phyloP scores from a whole-genome alignment of 2,113 vertebrate species.

The Dicentrarchus labrax region DNA sequence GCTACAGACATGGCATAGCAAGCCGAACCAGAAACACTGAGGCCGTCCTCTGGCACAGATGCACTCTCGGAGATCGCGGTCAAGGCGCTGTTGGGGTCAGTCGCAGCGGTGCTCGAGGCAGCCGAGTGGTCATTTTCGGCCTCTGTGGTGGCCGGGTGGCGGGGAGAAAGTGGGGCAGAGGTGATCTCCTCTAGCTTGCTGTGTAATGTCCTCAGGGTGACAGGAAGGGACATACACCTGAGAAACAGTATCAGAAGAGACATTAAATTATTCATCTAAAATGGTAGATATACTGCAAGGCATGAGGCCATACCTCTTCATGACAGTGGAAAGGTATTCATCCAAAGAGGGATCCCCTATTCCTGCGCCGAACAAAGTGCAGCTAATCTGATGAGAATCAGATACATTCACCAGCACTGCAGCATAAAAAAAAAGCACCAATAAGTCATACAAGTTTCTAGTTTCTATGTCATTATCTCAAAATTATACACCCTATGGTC shows the following conservation, averaged over 20 bases:
- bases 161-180: background rate
- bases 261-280: background rate
- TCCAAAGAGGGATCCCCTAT: constrained; percentile 66
- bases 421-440: background rate
- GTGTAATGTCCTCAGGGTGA: constrained; percentile 84
- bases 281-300: background rate
- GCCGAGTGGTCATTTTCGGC: constrained; percentile 22
- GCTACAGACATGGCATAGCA: constrained; percentile 53
- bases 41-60: constrained; percentile 37
- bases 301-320: constrained; percentile 75
- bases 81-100: constrained; percentile 25
- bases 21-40: constrained; percentile 28
- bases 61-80: constrained; percentile 39
- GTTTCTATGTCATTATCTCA: background rate
- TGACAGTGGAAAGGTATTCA: constrained; percentile 79
- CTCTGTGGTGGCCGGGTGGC: constrained; percentile 12
- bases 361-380: constrained; percentile 80
- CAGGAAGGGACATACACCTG: constrained; percentile 89
- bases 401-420: constrained; percentile 85
- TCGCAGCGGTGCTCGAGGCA: constrained; percentile 3
- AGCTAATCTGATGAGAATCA: constrained; percentile 79
- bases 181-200: constrained; percentile 62
- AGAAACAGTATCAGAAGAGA: background rate
- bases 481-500: background rate
- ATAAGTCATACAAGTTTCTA: background rate